These are phyloP conservation scores for Pelosia muscerda DNA, from an alignment of 2,888 invertebrate species.

Conservation along the genomic window DNA sequence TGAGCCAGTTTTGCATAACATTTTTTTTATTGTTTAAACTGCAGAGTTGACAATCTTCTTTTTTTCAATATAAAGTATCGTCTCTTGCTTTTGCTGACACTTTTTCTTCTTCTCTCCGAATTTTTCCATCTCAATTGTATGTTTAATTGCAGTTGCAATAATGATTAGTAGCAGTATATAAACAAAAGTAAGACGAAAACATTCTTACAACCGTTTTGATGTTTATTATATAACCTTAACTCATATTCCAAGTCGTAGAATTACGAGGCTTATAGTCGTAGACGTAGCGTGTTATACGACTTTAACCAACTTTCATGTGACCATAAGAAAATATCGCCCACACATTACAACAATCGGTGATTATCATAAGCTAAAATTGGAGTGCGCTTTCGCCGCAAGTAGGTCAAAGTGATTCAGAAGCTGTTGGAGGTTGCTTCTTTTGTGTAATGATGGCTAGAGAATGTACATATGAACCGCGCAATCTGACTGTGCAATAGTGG, in stretches of 20 bases:
- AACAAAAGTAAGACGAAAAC: background rate
- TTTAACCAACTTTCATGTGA: slow-evolving; percentile 8
- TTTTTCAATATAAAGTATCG: too few relatives aligned
- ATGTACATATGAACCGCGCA: background rate
- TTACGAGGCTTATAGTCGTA: background rate
- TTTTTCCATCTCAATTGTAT: too few relatives aligned
- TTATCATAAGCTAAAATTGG: slow-evolving; percentile 25
- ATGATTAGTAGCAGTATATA: background rate
- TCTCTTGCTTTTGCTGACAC: too few relatives aligned
- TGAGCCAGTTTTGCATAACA: too few relatives aligned
- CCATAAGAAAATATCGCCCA: slow-evolving; percentile 13
- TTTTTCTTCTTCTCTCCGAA: too few relatives aligned
- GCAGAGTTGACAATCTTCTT: too few relatives aligned
- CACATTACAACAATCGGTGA: slow-evolving; percentile 12
- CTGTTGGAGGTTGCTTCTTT: background rate
- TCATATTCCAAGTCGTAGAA: slow-evolving; percentile 7
- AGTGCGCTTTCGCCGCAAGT: slow-evolving; percentile 19
- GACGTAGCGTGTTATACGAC: slow-evolving; percentile 5
- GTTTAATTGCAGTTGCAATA: too few relatives aligned
- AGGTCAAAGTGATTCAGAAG: slow-evolving; percentile 17
- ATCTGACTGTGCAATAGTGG: background rate
- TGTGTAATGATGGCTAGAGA: background rate
- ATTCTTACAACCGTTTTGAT: background rate
- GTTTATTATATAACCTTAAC: background rate
- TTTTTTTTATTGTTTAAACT: too few relatives aligned